Conservation (phyloP, 2,113 vertebrate genomes). For the Psilopogon haemacephalus region DNA sequence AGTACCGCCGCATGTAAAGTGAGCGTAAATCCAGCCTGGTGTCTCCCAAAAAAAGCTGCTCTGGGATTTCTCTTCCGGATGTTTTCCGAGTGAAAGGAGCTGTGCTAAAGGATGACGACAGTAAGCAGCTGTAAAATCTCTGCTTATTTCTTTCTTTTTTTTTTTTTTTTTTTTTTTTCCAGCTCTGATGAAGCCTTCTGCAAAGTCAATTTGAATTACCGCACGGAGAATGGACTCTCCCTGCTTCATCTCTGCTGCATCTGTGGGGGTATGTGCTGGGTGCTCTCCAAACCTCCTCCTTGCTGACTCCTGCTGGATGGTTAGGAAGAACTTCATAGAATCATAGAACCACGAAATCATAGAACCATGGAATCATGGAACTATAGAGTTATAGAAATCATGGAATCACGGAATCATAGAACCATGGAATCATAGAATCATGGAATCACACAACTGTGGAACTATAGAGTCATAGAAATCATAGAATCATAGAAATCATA, state of each 20-base stretch:
- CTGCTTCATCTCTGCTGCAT: constrained; percentile 92
- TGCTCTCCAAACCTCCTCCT: neutral
- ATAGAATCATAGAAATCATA: too few relatives aligned
- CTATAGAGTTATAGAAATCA: too few relatives aligned
- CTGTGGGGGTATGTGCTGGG: constrained; percentile 82
- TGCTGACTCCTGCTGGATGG: neutral
- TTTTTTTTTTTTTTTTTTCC: too few relatives aligned
- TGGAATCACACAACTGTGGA: too few relatives aligned
- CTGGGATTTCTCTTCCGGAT: neutral
- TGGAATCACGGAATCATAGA: too few relatives aligned
- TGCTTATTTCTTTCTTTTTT: too few relatives aligned
- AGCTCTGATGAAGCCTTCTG: constrained; percentile 94
- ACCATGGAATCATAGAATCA: too few relatives aligned
- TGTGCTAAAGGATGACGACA: neutral
- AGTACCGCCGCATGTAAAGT: too few relatives aligned
- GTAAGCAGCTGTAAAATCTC: constrained; percentile 41
- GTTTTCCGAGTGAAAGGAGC: constrained; percentile 23
- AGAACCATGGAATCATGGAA: too few relatives aligned
- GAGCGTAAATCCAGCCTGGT: neutral
- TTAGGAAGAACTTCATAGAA: too few relatives aligned
- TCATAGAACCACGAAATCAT: too few relatives aligned
- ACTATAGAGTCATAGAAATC: too few relatives aligned
- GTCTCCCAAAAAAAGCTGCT: neutral
- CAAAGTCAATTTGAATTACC: constrained; percentile 92
- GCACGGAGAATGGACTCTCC: constrained; percentile 88